Evolutionary conservation across 2,797 vertebrate species (phyloP).

Genomic region (Phrynocephalus forsythii): DNA sequence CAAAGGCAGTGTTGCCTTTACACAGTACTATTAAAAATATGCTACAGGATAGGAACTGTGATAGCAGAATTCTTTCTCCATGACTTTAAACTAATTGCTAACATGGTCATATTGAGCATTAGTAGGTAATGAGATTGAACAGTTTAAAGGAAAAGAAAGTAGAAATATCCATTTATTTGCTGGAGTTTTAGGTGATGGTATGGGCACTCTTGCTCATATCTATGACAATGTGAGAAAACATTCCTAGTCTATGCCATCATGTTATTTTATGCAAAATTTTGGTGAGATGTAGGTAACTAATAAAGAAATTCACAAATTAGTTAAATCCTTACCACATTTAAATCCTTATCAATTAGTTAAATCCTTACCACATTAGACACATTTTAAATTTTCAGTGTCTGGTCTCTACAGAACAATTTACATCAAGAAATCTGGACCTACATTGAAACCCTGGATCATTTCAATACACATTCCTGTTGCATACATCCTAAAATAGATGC

Average conservation of each 20-base stretch:
- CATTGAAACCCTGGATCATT: constrained; percentile 64
- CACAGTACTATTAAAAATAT: constrained; percentile 51
- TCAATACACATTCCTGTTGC: constrained; percentile 31
- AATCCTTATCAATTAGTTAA: not conserved
- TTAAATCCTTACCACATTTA: constrained; percentile 20
- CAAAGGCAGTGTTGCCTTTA: constrained; percentile 63
- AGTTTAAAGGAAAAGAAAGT: constrained; percentile 16
- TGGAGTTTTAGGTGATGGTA: not conserved
- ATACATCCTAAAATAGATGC: constrained; percentile 29
- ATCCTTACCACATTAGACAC: constrained; percentile 22
- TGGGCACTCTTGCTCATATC: not conserved
- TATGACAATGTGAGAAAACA: not conserved
- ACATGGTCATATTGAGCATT: constrained; percentile 25
- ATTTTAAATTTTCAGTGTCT: constrained; percentile 34
- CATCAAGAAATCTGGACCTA: constrained; percentile 52
- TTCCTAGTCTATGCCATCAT: not conserved
- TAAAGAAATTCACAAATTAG: not conserved
- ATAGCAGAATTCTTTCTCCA: constrained; percentile 21
- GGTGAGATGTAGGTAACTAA: not conserved
- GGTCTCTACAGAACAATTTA: constrained; percentile 28
- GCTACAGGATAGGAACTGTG: constrained; percentile 47
- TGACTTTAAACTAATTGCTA: constrained; percentile 40
- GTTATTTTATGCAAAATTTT: not conserved
- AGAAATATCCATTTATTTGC: not conserved
- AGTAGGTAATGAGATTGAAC: not conserved